phyloP scores from a whole-genome alignment of 2,113 vertebrate species.

The Pionites leucogaster region DNA sequence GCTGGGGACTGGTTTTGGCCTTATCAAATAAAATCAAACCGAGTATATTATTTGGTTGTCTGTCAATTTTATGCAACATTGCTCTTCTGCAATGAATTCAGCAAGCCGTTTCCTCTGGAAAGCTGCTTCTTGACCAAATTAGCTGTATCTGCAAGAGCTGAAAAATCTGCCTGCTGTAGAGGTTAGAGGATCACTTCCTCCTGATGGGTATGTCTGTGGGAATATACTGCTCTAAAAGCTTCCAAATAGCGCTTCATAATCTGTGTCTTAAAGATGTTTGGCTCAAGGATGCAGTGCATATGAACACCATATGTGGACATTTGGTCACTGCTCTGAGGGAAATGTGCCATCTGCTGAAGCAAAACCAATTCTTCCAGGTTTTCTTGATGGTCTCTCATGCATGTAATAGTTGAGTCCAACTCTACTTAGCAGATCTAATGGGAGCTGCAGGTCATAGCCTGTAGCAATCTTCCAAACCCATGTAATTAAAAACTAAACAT shows the following conservation, averaged over 20 bases:
- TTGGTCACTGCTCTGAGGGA: neutral
- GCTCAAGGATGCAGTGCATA: neutral
- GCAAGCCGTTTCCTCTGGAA: neutral
- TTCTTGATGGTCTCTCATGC: neutral
- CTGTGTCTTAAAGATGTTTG: neutral
- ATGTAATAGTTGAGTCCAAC: neutral
- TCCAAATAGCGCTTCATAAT: neutral
- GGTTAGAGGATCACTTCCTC: neutral
- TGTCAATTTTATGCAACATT: neutral
- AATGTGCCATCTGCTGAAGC: neutral
- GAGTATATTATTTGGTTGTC: neutral
- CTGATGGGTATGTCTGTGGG: neutral
- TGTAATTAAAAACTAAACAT: constrained; percentile 36
- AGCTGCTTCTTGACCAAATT: neutral
- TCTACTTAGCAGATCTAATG: neutral
- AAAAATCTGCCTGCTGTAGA: neutral
- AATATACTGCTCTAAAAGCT: neutral
- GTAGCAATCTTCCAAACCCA: neutral
- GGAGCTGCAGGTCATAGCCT: neutral
- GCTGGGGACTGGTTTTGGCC: neutral
- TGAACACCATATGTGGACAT: neutral
- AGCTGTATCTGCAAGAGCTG: neutral
- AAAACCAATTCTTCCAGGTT: neutral
- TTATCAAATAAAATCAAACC: neutral
- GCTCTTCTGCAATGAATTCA: neutral